Evolutionary conservation across 2,797 vertebrate genomes (phyloP).

Genomic region (Lithobates sylvaticus): DNA sequence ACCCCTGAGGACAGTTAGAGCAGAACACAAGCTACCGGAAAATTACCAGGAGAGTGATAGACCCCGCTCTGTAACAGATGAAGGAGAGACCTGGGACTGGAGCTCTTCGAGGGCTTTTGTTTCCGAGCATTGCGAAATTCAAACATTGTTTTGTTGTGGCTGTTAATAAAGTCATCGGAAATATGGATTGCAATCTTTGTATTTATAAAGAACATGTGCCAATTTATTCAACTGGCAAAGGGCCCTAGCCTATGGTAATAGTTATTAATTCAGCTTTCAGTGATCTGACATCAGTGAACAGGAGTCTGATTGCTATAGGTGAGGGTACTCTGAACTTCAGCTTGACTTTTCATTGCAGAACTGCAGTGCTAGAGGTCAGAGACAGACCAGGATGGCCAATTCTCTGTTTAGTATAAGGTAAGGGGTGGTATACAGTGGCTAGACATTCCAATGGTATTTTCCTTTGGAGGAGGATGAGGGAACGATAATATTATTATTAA

Average conservation of each 20-base stretch:
- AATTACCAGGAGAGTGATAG: conserved; percentile 67
- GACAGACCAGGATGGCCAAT: too few species aligned
- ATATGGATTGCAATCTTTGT: too few species aligned
- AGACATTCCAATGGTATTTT: too few species aligned
- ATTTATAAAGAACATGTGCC: too few species aligned
- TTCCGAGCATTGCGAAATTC: neutral
- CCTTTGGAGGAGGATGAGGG: too few species aligned
- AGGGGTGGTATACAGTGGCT: too few species aligned
- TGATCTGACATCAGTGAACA: neutral
- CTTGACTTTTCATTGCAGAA: too few species aligned
- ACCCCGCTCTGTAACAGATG: conserved; percentile 59
- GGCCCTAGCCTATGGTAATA: neutral
- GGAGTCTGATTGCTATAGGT: neutral
- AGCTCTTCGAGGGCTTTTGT: neutral
- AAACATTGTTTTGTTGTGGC: neutral
- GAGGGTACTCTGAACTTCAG: neutral
- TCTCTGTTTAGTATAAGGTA: too few species aligned
- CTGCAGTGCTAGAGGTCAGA: too few species aligned
- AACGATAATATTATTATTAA: too few species aligned
- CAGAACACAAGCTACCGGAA: conserved; percentile 67
- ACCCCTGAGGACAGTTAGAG: conserved; percentile 77
- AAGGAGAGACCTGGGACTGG: conserved; percentile 27
- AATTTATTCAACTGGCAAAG: too few species aligned
- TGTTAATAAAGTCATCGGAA: neutral
- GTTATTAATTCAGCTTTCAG: neutral